Base-by-base conservation (phyloP, 2,888 invertebrate species). In the Plagodis dolabraria region DNA sequence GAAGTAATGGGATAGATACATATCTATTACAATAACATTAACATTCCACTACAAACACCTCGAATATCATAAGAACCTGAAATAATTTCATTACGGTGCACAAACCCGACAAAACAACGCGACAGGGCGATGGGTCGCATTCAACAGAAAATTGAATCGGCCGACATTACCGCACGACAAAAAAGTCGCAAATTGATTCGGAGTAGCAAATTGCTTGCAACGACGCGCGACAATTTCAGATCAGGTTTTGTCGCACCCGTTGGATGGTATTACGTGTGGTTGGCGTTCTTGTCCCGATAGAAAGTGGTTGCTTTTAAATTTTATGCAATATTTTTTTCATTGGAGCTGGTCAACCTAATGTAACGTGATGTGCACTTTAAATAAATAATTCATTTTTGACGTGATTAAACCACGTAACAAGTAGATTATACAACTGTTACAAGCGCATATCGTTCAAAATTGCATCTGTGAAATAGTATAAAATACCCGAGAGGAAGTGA, bases 181-280 rank as follows among this genome's bases (percentile, higher is more conserved):
- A 89, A 58, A 89, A 90, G 74, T 72, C 75, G 83, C 86, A 89
- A 89, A 90, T 90, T 90, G 89, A 89, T 89, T 89, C 89, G 81
- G 83, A 83, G 86, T 87, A 87, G 86, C 86, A 88, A 89, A 89
- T 89, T 88, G 86, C 79, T 70, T 73, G 75, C 71, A 67, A 73
- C 62, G 47, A 51, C 68, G 63, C 68, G 67, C 68, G 72, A 70
- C 70, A 71, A 61, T 69, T 69, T 65, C 64, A 53, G 54, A 67
- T 51, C 69, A 64, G 69, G 69, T 69, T 69, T 64, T 65, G 60
- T 59, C 62, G 71, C 67, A 68, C 72, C 68, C 68, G 71, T 59
- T 68, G 51, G 46, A 33, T 44, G 12, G 47, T 67, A 77, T 74
- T 77, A 77, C 68, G 71, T 76, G 60, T 71, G 6, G n/a, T 10